phyloP scores from a whole-genome alignment of 2,113 vertebrate genomes.

The Notiomystis cincta region DNA sequence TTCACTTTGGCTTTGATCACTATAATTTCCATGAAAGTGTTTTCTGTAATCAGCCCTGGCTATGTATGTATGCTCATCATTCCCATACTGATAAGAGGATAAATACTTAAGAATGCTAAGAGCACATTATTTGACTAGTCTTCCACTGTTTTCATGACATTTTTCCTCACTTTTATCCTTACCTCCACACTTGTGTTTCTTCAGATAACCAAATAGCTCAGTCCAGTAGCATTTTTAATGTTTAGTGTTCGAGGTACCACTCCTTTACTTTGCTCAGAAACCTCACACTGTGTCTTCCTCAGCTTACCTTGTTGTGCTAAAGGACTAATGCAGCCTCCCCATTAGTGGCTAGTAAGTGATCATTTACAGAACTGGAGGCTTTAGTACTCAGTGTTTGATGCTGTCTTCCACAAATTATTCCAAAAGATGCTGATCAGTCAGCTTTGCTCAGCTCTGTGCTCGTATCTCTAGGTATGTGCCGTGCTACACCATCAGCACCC shows the following conservation, averaged over 20 bases:
- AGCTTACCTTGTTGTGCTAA: not conserved
- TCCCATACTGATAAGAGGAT: not conserved
- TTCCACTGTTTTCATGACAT: not conserved
- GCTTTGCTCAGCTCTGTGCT: not conserved
- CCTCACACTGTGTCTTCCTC: not conserved
- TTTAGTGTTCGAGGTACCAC: not conserved
- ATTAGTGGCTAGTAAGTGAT: not conserved
- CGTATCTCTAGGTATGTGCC: fast-evolving
- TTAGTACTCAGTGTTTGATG: not conserved
- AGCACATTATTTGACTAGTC: not conserved
- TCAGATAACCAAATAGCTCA: not conserved
- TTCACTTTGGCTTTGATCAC: not conserved
- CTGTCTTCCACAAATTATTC: not conserved
- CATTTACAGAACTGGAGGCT: not conserved
- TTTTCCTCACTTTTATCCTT: not conserved
- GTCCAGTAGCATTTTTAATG: not conserved
- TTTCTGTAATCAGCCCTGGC: not conserved
- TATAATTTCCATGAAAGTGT: not conserved
- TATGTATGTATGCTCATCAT: not conserved
- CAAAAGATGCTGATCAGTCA: not conserved
- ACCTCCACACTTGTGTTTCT: not conserved
- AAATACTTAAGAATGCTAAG: not conserved
- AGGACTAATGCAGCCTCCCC: not conserved
- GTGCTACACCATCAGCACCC: not conserved
- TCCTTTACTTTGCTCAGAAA: not conserved